Evolutionary conservation across 2,797 vertebrate genomes (phyloP).

Genomic region (Labeo calbasu): DNA sequence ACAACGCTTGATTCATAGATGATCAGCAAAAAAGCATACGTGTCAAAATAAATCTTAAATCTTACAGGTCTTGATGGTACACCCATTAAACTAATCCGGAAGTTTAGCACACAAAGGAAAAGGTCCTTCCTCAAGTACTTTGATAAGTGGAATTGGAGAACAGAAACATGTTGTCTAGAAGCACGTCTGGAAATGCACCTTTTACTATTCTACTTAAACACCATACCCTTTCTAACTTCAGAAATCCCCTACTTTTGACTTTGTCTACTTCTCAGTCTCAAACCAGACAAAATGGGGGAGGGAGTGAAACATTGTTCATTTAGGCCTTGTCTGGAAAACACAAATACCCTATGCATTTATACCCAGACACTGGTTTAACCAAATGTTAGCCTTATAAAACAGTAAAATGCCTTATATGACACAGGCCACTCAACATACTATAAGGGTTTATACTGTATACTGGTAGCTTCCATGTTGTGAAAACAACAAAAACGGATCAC

Average conservation of each 20-base stretch:
- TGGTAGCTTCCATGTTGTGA: constrained; percentile 15
- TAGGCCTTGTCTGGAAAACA: constrained; percentile 27
- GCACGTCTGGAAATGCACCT: not conserved
- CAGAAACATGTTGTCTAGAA: not conserved
- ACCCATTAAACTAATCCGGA: not conserved
- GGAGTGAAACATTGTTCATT: constrained; percentile 23
- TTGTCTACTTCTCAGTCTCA: not conserved
- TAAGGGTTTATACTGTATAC: not conserved
- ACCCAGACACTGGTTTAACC: not conserved
- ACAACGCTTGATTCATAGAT: not conserved
- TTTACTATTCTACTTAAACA: not conserved
- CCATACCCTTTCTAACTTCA: not conserved
- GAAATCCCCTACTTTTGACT: constrained; percentile 18
- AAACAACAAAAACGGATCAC: constrained; percentile 22
- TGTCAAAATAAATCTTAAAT: not conserved
- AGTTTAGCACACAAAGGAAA: not conserved
- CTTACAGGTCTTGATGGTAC: not conserved
- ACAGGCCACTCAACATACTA: no score
- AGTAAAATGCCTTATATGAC: not conserved
- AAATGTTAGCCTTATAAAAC: not conserved
- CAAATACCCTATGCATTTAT: not conserved
- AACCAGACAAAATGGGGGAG: constrained; percentile 32
- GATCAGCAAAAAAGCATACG: not conserved
- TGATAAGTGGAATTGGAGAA: not conserved
- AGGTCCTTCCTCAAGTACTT: not conserved